phyloP scores from a whole-genome alignment of 2,113 vertebrate genomes.

The Melanerpes aurifrons region DNA sequence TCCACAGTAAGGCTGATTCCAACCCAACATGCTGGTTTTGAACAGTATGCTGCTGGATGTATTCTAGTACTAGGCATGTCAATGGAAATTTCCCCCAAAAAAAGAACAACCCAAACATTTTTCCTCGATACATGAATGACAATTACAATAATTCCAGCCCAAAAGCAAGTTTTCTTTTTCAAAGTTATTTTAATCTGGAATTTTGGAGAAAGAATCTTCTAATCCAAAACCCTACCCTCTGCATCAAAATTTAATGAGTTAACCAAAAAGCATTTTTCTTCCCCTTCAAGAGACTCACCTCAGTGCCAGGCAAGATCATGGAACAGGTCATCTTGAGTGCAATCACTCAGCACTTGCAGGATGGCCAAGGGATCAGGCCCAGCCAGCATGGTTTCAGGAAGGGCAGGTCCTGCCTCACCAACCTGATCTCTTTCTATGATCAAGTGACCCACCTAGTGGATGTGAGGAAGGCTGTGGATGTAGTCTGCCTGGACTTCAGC shows the following conservation, averaged over 20 bases:
- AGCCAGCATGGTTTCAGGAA: too few relatives aligned
- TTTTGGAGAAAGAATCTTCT: background rate
- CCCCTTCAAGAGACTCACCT: background rate
- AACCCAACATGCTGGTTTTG: background rate
- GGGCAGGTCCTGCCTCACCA: too few relatives aligned
- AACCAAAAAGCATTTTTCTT: background rate
- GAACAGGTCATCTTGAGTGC: too few relatives aligned
- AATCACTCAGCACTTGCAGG: too few relatives aligned
- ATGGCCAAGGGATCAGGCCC: too few relatives aligned
- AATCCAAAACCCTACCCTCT: background rate
- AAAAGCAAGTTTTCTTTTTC: background rate
- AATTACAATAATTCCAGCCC: background rate
- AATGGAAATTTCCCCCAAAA: background rate
- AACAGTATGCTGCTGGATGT: background rate
- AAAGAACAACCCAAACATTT: background rate
- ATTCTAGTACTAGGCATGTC: background rate
- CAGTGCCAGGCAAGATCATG: too few relatives aligned
- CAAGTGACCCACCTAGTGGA: too few relatives aligned
- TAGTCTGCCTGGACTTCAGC: too few relatives aligned
- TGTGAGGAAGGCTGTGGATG: too few relatives aligned
- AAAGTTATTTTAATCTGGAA: background rate
- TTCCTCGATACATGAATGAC: background rate
- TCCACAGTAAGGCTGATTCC: background rate
- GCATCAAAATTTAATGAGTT: background rate
- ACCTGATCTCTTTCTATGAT: too few relatives aligned